Conservation (phyloP, 2,888 invertebrate genomes). For the Chloroclystis v-ata region DNA sequence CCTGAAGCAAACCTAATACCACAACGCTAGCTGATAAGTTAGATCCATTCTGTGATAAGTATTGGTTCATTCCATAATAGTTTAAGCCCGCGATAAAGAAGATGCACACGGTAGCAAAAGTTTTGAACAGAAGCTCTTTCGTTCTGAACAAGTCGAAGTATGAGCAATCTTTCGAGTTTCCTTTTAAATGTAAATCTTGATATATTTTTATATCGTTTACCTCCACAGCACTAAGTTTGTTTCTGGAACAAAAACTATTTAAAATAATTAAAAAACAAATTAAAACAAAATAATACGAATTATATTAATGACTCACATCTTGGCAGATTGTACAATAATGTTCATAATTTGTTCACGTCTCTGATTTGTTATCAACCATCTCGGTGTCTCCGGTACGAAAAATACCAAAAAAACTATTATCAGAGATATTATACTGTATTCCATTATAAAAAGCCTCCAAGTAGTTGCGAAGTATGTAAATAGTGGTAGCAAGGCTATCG, state of each 20-base stretch:
- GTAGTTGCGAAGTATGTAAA: conserved; percentile 44
- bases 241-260: conserved; percentile 37
- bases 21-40: conserved; percentile 43
- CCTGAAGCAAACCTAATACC: conserved; percentile 46
- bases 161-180: conserved; percentile 26
- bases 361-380: conserved; percentile 51
- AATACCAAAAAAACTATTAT: conserved; percentile 35
- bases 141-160: conserved; percentile 46
- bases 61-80: conserved; percentile 50
- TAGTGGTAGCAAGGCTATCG: conserved; percentile 34
- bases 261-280: background rate
- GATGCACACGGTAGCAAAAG: conserved; percentile 33
- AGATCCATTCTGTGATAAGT: conserved; percentile 39
- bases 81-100: conserved; percentile 45
- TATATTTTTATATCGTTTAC: no score
- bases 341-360: conserved; percentile 38
- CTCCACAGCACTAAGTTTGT: conserved; percentile 39
- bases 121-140: conserved; percentile 36
- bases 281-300: no score
- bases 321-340: conserved; percentile 46
- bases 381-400: conserved; percentile 52
- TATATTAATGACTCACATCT: conserved; percentile 50
- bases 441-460: conserved; percentile 43
- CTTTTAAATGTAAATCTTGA: no score
- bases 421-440: conserved; percentile 33